Conservation (phyloP, 2,797 vertebrate genomes). For the Pelochelys cantorii region DNA sequence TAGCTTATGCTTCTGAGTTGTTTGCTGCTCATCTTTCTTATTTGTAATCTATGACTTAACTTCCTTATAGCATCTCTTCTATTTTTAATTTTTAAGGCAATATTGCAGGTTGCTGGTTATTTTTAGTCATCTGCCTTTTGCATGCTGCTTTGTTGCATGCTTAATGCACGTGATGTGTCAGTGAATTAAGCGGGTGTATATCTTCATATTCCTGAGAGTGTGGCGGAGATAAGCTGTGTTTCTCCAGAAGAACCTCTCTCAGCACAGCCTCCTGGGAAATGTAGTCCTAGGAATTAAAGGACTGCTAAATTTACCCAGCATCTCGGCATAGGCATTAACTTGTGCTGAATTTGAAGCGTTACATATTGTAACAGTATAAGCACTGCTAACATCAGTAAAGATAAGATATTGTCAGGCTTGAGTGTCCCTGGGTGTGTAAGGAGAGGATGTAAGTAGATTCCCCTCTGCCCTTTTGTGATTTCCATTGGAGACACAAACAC, state of each 20-base stretch:
- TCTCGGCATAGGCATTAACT: not conserved
- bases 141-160: not conserved
- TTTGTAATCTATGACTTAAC: not conserved
- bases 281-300: not conserved
- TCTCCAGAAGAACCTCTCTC: not conserved
- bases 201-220: not conserved
- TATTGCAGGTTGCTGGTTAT: not conserved
- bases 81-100: not conserved
- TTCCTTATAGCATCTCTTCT: not conserved
- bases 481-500: not conserved
- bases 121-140: slow-evolving; percentile 1
- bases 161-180: not conserved
- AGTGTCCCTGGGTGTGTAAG: not conserved
- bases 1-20: not conserved
- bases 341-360: not conserved
- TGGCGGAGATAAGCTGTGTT: not conserved
- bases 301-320: accelerated
- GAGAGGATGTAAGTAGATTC: not conserved
- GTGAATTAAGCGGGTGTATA: not conserved
- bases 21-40: not conserved
- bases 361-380: not conserved
- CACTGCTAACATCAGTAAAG: not conserved
- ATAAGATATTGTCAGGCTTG: not conserved
- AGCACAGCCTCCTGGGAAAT: not conserved
- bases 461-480: not conserved